Evolutionary conservation across 2,113 vertebrate genomes (phyloP).

Genomic region (Calyptommatus sinebrachiatus): DNA sequence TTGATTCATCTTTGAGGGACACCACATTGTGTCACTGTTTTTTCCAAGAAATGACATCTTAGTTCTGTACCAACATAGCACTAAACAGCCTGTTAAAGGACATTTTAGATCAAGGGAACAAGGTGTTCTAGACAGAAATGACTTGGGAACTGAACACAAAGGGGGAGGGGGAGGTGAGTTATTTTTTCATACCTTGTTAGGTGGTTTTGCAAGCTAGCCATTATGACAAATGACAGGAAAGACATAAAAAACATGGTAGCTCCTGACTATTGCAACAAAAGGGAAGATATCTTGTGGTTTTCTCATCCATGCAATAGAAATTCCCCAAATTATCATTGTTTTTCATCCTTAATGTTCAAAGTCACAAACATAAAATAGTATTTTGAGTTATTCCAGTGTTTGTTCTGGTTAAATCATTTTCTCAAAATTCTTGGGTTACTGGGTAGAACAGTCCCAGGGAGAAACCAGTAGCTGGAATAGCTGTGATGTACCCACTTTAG

Average conservation of each 20-base stretch:
- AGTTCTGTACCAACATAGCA: constrained; percentile 65
- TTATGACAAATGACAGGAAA: constrained; percentile 36
- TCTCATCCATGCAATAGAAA: constrained; percentile 18
- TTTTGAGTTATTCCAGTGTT: not conserved
- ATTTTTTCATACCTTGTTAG: constrained; percentile 53
- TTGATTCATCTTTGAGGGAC: no score
- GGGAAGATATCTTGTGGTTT: constrained; percentile 28
- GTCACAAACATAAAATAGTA: constrained; percentile 8
- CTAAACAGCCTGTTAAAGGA: constrained; percentile 64
- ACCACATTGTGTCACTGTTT: constrained; percentile 9
- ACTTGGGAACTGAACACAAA: constrained; percentile 34
- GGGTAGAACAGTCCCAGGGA: not conserved
- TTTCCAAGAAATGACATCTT: constrained; percentile 53
- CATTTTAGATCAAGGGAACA: constrained; percentile 62
- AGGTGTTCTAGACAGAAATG: constrained; percentile 56
- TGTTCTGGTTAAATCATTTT: not conserved
- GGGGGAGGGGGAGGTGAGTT: constrained; percentile 3
- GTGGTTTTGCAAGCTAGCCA: constrained; percentile 47
- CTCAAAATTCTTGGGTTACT: not conserved
- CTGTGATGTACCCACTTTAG: not conserved
- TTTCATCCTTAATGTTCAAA: constrained; percentile 27
- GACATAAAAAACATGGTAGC: constrained; percentile 19
- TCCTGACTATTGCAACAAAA: constrained; percentile 33
- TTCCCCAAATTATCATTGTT: constrained; percentile 31
- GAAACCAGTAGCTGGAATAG: not conserved